These are phyloP conservation scores for Naso thynnoides DNA, from an alignment of 2,797 vertebrate species.

Conservation along the genomic window DNA sequence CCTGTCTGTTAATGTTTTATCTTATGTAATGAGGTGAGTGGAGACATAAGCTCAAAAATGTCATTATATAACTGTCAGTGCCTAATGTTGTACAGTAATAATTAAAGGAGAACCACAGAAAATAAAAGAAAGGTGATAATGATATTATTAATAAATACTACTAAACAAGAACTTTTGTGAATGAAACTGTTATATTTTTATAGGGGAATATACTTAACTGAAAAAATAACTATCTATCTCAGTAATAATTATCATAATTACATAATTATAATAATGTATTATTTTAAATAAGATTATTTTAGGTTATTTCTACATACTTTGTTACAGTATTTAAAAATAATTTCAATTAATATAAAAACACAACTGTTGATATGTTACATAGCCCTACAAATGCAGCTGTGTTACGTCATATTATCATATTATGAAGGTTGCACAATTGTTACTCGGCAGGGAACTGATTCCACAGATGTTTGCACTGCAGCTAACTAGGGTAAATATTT, in stretches of 20 bases:
- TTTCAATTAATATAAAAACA: background rate
- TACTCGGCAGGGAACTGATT: slow-evolving; percentile 29
- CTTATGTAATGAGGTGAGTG: slow-evolving; percentile 15
- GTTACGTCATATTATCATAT: background rate
- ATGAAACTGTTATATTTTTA: slow-evolving; percentile 1
- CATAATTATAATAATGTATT: background rate
- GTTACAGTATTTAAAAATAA: background rate
- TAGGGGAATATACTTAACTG: background rate
- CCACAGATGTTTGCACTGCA: slow-evolving; percentile 54
- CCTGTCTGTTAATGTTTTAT: slow-evolving; percentile 72
- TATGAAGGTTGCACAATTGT: background rate
- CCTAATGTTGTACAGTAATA: slow-evolving; percentile 19
- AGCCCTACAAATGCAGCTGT: background rate
- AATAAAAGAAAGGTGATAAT: slow-evolving; percentile 2
- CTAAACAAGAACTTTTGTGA: slow-evolving; percentile 1
- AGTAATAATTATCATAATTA: background rate
- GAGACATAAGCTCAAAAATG: slow-evolving; percentile 13
- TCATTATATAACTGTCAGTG: slow-evolving; percentile 25
- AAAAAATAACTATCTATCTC: background rate
- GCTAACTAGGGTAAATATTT: slow-evolving; percentile 90
- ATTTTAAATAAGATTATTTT: background rate
- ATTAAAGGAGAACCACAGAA: slow-evolving; percentile 15
- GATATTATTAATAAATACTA: slow-evolving; percentile 31
- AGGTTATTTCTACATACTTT: background rate
- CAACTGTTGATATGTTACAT: background rate